phyloP scores from a whole-genome alignment of 2,113 vertebrate species.

The Ovibos moschatus region DNA sequence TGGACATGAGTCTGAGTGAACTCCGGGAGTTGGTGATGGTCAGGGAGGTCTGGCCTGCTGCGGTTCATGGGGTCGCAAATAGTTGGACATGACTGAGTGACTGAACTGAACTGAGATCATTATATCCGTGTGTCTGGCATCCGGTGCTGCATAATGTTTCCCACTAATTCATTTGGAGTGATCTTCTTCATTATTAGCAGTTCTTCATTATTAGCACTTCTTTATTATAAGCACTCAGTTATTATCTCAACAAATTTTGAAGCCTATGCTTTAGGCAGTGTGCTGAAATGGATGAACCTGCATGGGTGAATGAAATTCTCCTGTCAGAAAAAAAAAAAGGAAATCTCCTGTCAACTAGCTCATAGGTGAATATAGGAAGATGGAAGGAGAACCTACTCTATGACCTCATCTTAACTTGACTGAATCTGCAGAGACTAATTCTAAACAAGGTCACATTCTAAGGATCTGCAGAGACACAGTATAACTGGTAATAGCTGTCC shows the following conservation, averaged over 20 bases:
- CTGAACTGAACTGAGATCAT: no score
- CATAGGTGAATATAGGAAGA: not conserved
- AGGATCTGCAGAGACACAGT: not conserved
- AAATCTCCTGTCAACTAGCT: not conserved
- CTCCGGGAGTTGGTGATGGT: no score
- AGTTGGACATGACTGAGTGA: no score
- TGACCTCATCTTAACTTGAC: not conserved
- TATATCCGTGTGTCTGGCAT: not conserved
- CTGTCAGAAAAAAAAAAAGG: not conserved
- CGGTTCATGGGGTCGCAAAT: fast-evolving
- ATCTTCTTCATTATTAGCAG: not conserved
- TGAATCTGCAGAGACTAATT: not conserved
- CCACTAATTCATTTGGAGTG: not conserved
- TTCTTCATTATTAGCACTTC: not conserved
- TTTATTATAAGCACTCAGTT: not conserved
- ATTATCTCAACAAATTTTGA: not conserved
- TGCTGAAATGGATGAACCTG: not conserved
- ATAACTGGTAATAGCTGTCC: not conserved
- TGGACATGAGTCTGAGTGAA: no score
- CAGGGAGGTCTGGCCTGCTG: no score
- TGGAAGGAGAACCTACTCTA: not conserved
- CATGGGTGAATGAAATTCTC: not conserved
- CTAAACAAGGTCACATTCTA: not conserved
- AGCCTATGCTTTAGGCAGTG: not conserved
- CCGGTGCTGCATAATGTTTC: fast-evolving